phyloP scores from a whole-genome alignment of 2,113 vertebrate species.

The Tympanuchus pallidicinctus region DNA sequence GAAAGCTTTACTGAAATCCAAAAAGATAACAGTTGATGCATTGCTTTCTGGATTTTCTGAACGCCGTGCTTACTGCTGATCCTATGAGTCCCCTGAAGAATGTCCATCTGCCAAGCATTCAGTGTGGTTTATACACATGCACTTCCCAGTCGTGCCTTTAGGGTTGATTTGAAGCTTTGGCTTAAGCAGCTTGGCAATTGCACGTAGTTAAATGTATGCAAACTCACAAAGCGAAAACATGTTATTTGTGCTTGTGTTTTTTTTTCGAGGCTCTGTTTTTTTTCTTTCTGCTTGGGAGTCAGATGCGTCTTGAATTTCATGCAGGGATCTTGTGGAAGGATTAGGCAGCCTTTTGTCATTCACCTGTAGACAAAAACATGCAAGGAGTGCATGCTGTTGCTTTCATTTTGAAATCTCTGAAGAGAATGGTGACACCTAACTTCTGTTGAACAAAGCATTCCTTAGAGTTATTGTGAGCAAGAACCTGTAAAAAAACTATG shows the following conservation, averaged over 20 bases:
- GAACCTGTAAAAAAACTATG: not conserved
- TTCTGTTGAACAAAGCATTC: not conserved
- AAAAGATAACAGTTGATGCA: not conserved
- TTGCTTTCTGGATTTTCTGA: not conserved
- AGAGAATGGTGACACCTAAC: not conserved
- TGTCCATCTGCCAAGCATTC: not conserved
- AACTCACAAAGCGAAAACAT: not conserved
- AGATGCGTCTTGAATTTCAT: not conserved
- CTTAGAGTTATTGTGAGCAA: not conserved
- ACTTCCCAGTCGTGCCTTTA: not conserved
- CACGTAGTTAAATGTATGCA: not conserved
- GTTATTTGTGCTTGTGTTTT: not conserved
- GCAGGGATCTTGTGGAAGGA: not conserved
- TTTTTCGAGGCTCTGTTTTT: not conserved
- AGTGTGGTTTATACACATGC: not conserved
- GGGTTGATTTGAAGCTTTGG: not conserved
- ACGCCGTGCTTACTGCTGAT: not conserved
- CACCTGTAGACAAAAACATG: not conserved
- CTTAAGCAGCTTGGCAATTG: not conserved
- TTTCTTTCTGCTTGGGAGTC: not conserved
- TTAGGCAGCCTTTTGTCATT: not conserved
- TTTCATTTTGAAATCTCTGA: not conserved
- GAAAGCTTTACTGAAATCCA: not conserved
- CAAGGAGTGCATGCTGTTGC: not conserved
- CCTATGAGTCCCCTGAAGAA: not conserved